A percentile compares a stretch with the other conserved stretches of the same genome.
phyloP scores from a whole-genome alignment of 2,113 vertebrate species.

The Phrynosoma blainvillii region DNA sequence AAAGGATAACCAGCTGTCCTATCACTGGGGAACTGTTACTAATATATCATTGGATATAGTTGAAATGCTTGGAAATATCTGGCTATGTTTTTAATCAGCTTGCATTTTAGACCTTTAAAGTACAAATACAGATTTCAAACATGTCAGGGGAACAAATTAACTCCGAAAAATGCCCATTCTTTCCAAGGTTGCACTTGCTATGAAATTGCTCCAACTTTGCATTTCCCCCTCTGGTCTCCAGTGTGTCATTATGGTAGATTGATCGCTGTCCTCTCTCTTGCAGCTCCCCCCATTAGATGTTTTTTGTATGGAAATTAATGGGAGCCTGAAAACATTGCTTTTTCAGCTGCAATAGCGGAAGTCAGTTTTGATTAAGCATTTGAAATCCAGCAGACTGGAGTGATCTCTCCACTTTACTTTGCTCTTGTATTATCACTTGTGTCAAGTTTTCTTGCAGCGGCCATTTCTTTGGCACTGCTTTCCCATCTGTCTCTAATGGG shows the following conservation, averaged over 20 bases:
- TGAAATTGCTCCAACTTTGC: slow-evolving; percentile 82
- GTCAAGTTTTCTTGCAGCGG: slow-evolving; percentile 60
- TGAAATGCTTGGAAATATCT: slow-evolving; percentile 75
- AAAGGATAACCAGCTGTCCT: slow-evolving; percentile 59
- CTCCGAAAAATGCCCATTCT: slow-evolving; percentile 78
- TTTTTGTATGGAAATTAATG: slow-evolving; percentile 87
- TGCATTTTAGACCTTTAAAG: slow-evolving; percentile 80
- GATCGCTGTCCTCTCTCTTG: slow-evolving; percentile 75
- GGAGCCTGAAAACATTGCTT: slow-evolving; percentile 79
- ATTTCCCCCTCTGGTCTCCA: slow-evolving; percentile 77
- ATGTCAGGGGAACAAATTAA: slow-evolving; percentile 86
- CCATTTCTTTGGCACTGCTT: slow-evolving; percentile 50
- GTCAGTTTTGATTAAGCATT: slow-evolving; percentile 82
- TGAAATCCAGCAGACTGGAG: slow-evolving; percentile 61
- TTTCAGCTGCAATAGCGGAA: slow-evolving; percentile 78
- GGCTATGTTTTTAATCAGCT: slow-evolving; percentile 78
- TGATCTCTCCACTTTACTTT: slow-evolving; percentile 74
- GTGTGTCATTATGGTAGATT: slow-evolving; percentile 82
- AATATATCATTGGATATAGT: slow-evolving; percentile 59
- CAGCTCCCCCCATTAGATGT: slow-evolving; percentile 80
- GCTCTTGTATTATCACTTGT: slow-evolving; percentile 72
- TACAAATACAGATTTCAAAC: slow-evolving; percentile 83
- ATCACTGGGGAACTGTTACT: slow-evolving; percentile 44
- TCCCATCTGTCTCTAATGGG: slow-evolving; percentile 47
- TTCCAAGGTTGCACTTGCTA: slow-evolving; percentile 84